A percentile compares a stretch with the other conserved stretches of the same genome.
Evolutionary conservation across 2,113 vertebrate species (phyloP).

Genomic region (Antigone vipio): DNA sequence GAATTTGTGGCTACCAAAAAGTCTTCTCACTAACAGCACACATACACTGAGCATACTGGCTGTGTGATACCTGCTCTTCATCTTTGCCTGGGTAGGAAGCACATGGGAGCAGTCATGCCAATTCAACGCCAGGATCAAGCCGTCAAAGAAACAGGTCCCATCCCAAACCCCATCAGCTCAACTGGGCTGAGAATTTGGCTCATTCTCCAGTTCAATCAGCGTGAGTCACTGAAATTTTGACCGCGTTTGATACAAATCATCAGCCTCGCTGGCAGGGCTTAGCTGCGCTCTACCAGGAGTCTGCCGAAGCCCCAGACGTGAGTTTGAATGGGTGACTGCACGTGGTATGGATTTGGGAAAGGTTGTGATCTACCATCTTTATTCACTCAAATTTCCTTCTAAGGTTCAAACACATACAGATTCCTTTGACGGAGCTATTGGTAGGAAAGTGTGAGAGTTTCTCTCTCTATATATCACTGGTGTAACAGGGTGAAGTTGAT

Average conservation of each 20-base stretch:
- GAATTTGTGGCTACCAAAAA: not conserved
- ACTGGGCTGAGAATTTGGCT: not conserved
- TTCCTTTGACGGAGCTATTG: not conserved
- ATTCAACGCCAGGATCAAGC: not conserved
- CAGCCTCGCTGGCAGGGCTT: not conserved
- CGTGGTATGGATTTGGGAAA: not conserved
- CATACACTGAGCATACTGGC: fast-evolving
- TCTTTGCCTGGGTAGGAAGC: not conserved
- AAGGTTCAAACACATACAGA: not conserved
- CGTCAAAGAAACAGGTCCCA: not conserved
- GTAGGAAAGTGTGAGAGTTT: not conserved
- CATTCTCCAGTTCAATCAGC: not conserved
- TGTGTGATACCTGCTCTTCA: not conserved
- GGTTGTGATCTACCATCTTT: not conserved
- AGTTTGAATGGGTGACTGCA: not conserved
- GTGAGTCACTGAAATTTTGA: not conserved
- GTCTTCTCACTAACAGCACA: not conserved
- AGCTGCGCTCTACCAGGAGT: not conserved
- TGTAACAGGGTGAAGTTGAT: not conserved
- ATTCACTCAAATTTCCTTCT: not conserved
- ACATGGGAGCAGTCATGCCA: not conserved
- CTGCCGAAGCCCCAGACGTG: not conserved
- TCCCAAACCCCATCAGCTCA: not conserved
- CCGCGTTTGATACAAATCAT: not conserved
- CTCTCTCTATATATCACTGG: not conserved